Conservation (phyloP, 2,888 invertebrate genomes). For the Xestia xanthographa region DNA sequence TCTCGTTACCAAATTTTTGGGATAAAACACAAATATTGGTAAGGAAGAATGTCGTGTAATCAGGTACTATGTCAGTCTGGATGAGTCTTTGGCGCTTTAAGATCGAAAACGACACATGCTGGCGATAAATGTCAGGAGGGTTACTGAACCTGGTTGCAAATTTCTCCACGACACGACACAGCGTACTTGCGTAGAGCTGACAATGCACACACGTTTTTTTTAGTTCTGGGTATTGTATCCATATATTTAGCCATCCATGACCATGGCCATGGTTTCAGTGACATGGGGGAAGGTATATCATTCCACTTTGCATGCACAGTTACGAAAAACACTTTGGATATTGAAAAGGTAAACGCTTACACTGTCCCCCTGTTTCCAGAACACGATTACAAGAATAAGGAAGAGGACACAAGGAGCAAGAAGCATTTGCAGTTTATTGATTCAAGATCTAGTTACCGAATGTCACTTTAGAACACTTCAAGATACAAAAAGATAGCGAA, state of each 20-base stretch:
- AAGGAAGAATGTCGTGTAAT: constrained; percentile 14
- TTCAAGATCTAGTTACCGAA: neutral
- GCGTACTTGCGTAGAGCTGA: neutral
- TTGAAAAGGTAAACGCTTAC: neutral
- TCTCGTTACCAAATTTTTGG: constrained; percentile 69
- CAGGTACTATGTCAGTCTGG: neutral
- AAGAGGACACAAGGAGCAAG: too few species aligned
- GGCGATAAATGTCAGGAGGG: too few species aligned
- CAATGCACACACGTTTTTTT: neutral
- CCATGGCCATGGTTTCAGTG: neutral
- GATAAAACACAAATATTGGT: constrained; percentile 34
- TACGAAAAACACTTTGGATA: neutral
- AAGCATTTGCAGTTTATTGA: too few species aligned
- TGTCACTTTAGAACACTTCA: neutral
- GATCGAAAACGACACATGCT: neutral
- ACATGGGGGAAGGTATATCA: neutral
- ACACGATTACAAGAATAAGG: neutral
- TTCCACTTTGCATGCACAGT: neutral
- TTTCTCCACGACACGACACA: neutral
- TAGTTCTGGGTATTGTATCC: neutral
- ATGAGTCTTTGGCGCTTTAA: neutral
- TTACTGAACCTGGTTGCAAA: neutral
- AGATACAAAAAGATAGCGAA: neutral
- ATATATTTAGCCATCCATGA: neutral
- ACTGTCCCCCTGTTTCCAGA: neutral